Percentiles rank a stretch among this genome's conserved stretches.
Evolutionary conservation across 2,797 vertebrate genomes (phyloP).

Genomic region (Tragopan temminckii): DNA sequence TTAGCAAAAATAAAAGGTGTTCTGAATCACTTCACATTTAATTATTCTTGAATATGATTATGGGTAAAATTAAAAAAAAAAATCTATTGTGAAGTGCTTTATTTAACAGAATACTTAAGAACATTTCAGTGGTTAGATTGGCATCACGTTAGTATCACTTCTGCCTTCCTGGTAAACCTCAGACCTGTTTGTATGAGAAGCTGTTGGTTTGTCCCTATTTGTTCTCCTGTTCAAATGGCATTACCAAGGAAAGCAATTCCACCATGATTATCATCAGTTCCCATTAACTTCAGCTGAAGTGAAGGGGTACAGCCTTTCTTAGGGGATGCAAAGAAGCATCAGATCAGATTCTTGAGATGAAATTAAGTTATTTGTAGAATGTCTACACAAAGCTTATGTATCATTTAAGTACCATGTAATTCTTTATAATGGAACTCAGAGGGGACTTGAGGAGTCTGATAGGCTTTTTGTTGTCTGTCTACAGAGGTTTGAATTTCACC

Average conservation of each 20-base stretch:
- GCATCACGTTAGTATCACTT: rapidly evolving
- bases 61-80: not conserved
- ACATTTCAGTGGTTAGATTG: not conserved
- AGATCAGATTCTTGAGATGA: conserved; percentile 19
- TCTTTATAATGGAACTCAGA: conserved; percentile 32
- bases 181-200: not conserved
- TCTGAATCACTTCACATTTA: not conserved
- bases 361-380: conserved; percentile 23
- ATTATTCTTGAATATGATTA: not conserved
- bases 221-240: not conserved
- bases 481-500: conserved; percentile 39
- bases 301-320: not conserved
- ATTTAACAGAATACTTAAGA: not conserved
- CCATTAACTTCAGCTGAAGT: conserved; percentile 21
- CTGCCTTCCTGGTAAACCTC: not conserved
- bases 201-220: not conserved
- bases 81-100: not conserved
- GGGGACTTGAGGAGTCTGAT: conserved; percentile 32
- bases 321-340: not conserved
- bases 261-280: not conserved
- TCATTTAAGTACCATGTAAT: conserved; percentile 57
- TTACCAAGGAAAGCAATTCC: not conserved
- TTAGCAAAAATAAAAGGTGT: not conserved
- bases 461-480: conserved; percentile 48
- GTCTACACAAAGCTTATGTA: conserved; percentile 15